A percentile compares a stretch with the other conserved stretches of the same genome.
Conservation (phyloP, 2,797 vertebrate genomes). For the Hylomyscus alleni region DNA sequence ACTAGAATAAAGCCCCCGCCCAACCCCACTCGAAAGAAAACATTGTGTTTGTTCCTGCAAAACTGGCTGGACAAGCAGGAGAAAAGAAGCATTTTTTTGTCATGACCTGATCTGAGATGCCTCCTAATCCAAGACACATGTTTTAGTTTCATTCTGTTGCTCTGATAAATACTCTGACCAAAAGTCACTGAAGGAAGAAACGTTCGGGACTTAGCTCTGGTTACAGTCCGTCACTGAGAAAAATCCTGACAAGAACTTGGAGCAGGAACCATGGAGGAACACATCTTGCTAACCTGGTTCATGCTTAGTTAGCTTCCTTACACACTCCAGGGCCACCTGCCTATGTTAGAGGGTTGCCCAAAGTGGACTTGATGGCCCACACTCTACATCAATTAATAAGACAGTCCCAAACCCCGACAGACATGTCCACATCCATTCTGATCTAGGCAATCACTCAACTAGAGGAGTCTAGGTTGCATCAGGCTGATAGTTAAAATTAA, state of each 20-base stretch:
- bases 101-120: neutral
- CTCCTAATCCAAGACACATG: neutral
- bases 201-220: neutral
- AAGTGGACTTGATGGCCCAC: neutral
- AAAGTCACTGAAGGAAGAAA: neutral
- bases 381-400: neutral
- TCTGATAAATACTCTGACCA: neutral
- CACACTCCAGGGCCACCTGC: no score
- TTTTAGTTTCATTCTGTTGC: neutral
- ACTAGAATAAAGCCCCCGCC: neutral
- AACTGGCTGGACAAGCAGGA: neutral
- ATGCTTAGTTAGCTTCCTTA: neutral
- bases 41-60: neutral
- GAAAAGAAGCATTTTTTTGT: neutral
- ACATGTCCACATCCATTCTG: neutral
- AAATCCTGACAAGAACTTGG: neutral
- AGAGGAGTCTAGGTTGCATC: no score
- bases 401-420: neutral
- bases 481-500: neutral
- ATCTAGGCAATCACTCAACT: neutral
- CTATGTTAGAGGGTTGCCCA: neutral
- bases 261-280: neutral
- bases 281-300: neutral
- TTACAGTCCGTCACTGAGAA: neutral
- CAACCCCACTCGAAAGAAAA: neutral